Conservation (phyloP, 2,797 vertebrate genomes). For the Lateolabrax maculatus region DNA sequence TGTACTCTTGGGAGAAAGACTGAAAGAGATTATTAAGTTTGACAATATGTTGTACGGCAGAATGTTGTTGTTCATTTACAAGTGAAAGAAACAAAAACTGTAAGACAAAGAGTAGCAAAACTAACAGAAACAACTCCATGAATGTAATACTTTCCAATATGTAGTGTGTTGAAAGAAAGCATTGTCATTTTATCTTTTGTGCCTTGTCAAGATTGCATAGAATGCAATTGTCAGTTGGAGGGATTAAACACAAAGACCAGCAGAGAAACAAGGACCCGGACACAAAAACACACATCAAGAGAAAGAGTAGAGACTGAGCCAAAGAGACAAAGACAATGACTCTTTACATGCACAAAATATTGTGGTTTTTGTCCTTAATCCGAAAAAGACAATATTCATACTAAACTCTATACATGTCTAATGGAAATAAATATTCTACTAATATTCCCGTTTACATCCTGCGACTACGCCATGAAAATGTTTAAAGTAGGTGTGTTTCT, state of each 20-base stretch:
- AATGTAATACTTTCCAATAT: not conserved
- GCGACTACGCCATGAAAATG: too few species aligned
- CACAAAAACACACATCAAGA: conserved; percentile 11
- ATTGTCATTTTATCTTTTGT: conserved; percentile 36
- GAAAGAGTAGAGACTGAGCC: not conserved
- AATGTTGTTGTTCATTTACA: too few species aligned
- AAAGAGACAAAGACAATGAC: conserved; percentile 1
- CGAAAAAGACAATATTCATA: too few species aligned
- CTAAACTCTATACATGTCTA: too few species aligned
- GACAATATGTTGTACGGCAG: too few species aligned
- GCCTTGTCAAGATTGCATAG: conserved; percentile 13
- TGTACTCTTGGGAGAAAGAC: not conserved
- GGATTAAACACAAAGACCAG: conserved; percentile 18
- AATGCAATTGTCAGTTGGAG: conserved; percentile 26
- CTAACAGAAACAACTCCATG: not conserved
- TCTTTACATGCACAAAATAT: too few species aligned
- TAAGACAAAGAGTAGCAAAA: conserved; percentile 1
- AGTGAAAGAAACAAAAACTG: not conserved
- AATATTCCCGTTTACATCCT: too few species aligned
- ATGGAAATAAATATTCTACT: too few species aligned
- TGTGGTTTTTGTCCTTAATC: too few species aligned
- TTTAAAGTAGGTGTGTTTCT: too few species aligned
- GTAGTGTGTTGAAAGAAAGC: conserved; percentile 7
- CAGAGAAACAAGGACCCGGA: conserved; percentile 15
- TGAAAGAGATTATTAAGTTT: not conserved